Evolutionary conservation across 1,140 invertebrate species (phyloP), one percentile per base, ranked within the genome.

Genomic region (Elysia chlorotica): DNA sequence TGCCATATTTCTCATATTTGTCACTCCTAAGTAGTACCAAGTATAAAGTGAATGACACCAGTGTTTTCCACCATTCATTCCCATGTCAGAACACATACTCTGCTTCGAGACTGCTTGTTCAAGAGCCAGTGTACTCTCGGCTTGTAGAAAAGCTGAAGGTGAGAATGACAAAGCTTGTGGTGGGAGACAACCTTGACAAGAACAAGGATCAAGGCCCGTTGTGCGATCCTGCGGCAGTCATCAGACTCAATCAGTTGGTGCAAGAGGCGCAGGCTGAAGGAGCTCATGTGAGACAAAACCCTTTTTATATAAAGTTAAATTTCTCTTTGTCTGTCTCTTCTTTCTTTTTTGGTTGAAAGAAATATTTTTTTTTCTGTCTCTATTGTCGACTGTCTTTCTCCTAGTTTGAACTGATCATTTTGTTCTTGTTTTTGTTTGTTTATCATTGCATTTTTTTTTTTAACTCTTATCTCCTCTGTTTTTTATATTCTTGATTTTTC

Each of bases 51-150:
- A n/a, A n/a, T n/a, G n/a, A n/a, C n/a, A n/a, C n/a, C n/a, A n/a
- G n/a, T n/a, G n/a, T n/a, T n/a, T n/a, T n/a, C n/a, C n/a, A n/a
- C n/a, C n/a, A n/a, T n/a, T n/a, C n/a, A n/a, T n/a, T n/a, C n/a
- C n/a, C n/a, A n/a, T n/a, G n/a, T 71, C 74, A 90, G 90, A 86
- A 90, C n/a, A 89, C 88, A 69, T 89, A 87, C 86, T 86, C 89
- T 41, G 85, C 88, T 0, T 88, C 89, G 21, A 84, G 85, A 62
- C 83, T 91, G 17, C 78, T 91, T 37, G 86, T 91, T 6, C 91
- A 91, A 79, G 90, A 91, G 81, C 84, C 88, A 48, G 81, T 91
- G 4, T 89, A 85, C 79, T 82, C 89, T 31, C 81, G 74, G 67
- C 86, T 91, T 75, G 78, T 89, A 4, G 69, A 81, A 19, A 90